Evolutionary conservation across 2,797 vertebrate genomes (phyloP).

Genomic region (Peromyscus aztecus): DNA sequence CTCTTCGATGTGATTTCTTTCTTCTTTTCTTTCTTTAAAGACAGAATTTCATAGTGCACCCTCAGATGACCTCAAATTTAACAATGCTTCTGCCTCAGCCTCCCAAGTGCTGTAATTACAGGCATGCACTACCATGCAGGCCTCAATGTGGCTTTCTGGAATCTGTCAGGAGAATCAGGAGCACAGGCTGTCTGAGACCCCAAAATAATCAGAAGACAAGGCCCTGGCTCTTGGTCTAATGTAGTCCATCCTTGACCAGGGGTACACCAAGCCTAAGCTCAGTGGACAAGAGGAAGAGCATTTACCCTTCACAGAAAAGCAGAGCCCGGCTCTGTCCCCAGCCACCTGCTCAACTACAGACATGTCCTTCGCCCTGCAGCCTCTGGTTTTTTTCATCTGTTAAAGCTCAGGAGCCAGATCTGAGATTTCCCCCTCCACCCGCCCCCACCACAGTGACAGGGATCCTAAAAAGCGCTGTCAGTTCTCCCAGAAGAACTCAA

Average conservation of each 20-base stretch:
- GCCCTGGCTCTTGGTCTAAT: neutral
- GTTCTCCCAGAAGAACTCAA: constrained; percentile 63
- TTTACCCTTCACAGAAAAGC: neutral
- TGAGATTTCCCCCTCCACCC: neutral
- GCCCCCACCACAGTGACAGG: constrained; percentile 19
- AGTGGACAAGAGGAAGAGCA: neutral
- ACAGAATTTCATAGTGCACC: neutral
- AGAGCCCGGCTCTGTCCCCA: neutral
- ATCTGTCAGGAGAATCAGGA: neutral
- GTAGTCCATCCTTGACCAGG: neutral
- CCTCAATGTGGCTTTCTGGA: neutral
- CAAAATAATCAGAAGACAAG: neutral
- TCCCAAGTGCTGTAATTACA: neutral
- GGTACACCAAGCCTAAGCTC: neutral
- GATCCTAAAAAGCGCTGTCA: constrained; percentile 60
- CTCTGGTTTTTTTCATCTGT: neutral
- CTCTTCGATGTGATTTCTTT: neutral
- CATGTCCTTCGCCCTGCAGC: neutral
- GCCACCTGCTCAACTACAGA: neutral
- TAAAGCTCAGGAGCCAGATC: constrained; percentile 23
- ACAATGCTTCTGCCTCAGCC: neutral
- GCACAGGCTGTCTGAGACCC: neutral
- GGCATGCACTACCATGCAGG: neutral
- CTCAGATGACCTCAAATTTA: neutral
- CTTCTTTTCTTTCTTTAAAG: neutral